Base-by-base conservation (phyloP, 1,140 invertebrate genomes). In the Camponotus vicinus region DNA sequence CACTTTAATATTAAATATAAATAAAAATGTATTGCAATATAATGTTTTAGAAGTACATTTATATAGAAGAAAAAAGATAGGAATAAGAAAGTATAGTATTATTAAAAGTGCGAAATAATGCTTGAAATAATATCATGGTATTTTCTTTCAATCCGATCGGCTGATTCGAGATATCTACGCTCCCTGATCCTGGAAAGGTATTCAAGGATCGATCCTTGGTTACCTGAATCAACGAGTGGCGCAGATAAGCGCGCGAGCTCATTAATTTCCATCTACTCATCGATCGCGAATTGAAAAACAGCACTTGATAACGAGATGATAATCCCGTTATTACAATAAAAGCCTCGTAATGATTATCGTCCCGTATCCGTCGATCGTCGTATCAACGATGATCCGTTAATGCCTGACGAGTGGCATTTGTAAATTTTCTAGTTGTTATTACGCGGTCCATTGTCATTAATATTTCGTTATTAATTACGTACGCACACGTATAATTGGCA, bases 61-160 rank as follows among this genome's bases (percentile, higher is more conserved):
- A 52, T 40, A 18, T 52, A 21, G 49, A 67, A 67, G 3, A 21
- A 1, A 52, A 64, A 27, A 27, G 13, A 40, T 55, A 49, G 40
- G 75, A 64, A 57, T 21, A 37, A 15, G 49, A 15, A 3, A 61
- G 5, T n/a, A 32, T 45, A 67, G n/a, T 59, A 40, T 4, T 59
- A 82, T 61, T 27, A 42, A 59, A 42, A 69, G 8, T 40, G 61
- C 52, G 45, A 87, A 83, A 63, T 55, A 79, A 89, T 89, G 90
- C 90, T 92, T 93, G 91, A 93, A 94, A 95, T 94, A 95, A 94
- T 93, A 91, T 86, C 84, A 63, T 57, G 83, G 88, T 95, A 94
- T 95, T 95, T 95, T 95, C 93, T 94, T 95, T 94, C 93, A 93
- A 95, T 95, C 92, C 90, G 88, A 91, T 76, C 88, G 27, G 42